Evolutionary conservation across 2,797 vertebrate genomes (phyloP).

Genomic region (Adrianichthys oophorus): DNA sequence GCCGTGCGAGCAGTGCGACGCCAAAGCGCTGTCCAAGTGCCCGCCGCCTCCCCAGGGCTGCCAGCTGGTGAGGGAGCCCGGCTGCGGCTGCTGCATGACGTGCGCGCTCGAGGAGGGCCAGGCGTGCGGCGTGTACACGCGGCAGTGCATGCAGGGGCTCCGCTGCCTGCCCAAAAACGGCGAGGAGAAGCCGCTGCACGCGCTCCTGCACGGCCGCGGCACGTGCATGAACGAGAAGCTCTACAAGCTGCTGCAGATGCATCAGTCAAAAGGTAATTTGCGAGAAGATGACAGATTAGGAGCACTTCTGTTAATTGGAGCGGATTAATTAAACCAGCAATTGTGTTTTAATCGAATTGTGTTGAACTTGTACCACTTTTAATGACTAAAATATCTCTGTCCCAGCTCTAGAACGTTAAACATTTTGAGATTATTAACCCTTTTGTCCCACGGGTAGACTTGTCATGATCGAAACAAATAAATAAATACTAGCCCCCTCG

Average conservation of each 20-base stretch:
- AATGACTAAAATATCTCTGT: too few relatives aligned
- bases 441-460: not conserved
- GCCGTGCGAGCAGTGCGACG: constrained; percentile 92
- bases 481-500: constrained; percentile 4
- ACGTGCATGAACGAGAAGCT: constrained; percentile 89
- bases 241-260: constrained; percentile 81
- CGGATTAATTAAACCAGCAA: constrained; percentile 6
- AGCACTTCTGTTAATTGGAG: not conserved
- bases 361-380: not conserved
- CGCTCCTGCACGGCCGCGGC: constrained; percentile 90
- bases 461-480: constrained; percentile 19
- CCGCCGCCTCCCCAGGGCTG: constrained; percentile 87
- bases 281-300: constrained; percentile 4
- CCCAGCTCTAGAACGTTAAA: too few relatives aligned
- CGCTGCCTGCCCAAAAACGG: constrained; percentile 90
- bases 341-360: not conserved
- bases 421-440: too few relatives aligned
- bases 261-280: constrained; percentile 59
- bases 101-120: constrained; percentile 91
- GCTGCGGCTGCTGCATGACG: constrained; percentile 95
- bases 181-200: constrained; percentile 94
- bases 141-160: constrained; percentile 88
- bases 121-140: constrained; percentile 92
- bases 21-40: constrained; percentile 88
- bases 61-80: constrained; percentile 92